A percentile compares a stretch with the other conserved stretches of the same genome.
These are phyloP conservation scores for Puffinus mauretanicus DNA, from an alignment of 2,113 vertebrate genomes.

Conservation along the genomic window DNA sequence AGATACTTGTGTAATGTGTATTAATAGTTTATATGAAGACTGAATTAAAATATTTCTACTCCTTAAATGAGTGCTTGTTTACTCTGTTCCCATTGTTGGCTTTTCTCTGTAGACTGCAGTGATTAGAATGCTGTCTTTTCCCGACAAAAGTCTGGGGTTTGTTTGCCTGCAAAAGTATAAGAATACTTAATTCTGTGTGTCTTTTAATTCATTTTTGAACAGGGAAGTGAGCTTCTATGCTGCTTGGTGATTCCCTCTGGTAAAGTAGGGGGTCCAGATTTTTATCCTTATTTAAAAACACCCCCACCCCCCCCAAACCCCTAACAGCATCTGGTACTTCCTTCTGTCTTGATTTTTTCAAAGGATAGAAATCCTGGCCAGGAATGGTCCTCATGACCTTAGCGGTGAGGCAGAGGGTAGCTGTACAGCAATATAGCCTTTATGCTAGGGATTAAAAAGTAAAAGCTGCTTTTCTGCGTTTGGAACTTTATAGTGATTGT, in stretches of 20 bases:
- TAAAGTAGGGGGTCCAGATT: not conserved
- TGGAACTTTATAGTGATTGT: not conserved
- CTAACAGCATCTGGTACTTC: not conserved
- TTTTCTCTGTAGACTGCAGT: not conserved
- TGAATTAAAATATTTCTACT: conserved; percentile 39
- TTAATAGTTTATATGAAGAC: not conserved
- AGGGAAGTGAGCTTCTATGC: not conserved
- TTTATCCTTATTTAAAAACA: not conserved
- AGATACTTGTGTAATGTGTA: not conserved
- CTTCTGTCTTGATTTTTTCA: not conserved
- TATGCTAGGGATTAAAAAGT: not conserved
- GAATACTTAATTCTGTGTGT: not conserved
- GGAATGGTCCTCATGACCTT: not conserved
- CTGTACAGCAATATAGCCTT: not conserved
- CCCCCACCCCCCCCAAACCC: too few relatives aligned
- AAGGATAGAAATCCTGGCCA: not conserved
- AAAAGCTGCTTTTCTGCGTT: not conserved
- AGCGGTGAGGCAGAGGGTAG: not conserved
- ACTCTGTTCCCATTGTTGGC: not conserved
- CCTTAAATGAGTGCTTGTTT: not conserved
- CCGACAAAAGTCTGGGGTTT: not conserved
- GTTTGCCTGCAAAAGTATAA: not conserved
- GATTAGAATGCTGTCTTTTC: not conserved
- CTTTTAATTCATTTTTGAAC: not conserved
- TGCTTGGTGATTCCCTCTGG: not conserved